Evolutionary conservation across 2,797 vertebrate genomes (phyloP).

Genomic region (Eupleurogrammus muticus): DNA sequence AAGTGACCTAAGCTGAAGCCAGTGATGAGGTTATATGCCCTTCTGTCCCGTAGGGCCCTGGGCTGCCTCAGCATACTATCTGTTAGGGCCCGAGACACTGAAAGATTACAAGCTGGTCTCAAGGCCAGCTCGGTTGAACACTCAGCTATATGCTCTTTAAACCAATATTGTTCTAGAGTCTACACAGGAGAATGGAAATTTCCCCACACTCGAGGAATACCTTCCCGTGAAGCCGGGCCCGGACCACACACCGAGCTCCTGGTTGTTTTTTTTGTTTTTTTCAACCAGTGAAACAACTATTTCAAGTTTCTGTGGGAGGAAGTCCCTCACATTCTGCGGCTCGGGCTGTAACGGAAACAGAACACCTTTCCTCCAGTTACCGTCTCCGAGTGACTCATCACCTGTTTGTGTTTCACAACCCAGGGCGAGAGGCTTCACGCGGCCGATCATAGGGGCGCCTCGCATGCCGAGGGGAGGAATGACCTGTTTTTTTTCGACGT

Average conservation of each 20-base stretch:
- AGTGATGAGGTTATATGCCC: slow-evolving; percentile 24
- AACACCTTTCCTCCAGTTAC: slow-evolving; percentile 62
- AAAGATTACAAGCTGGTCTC: slow-evolving; percentile 53
- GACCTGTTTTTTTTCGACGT: slow-evolving; percentile 76
- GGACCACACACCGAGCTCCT: slow-evolving; percentile 72
- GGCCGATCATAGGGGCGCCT: slow-evolving; percentile 50
- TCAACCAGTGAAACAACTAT: slow-evolving; percentile 51
- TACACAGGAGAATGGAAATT: slow-evolving; percentile 68
- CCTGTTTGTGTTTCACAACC: slow-evolving; percentile 63
- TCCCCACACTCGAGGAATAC: slow-evolving; percentile 63
- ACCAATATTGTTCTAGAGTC: slow-evolving; percentile 79
- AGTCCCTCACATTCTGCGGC: slow-evolving; percentile 34
- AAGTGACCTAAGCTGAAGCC: slow-evolving; percentile 20
- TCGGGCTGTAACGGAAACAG: slow-evolving; percentile 45
- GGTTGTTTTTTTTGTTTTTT: no score
- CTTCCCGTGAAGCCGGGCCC: slow-evolving; percentile 37
- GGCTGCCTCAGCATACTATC: slow-evolving; percentile 21
- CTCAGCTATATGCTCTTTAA: slow-evolving; percentile 74
- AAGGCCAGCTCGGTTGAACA: slow-evolving; percentile 64
- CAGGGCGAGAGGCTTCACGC: slow-evolving; percentile 42
- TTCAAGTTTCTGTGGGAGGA: slow-evolving; percentile 67
- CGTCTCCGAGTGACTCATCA: slow-evolving; percentile 68
- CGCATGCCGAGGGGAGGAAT: slow-evolving; percentile 54
- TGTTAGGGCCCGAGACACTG: slow-evolving; percentile 39
- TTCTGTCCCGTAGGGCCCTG: slow-evolving; percentile 33